Evolutionary conservation across 35 echinoderm and acorn worm genomes (phyloP), one percentile per base, ranked within the genome.

Genomic region (Lytechinus pictus): DNA sequence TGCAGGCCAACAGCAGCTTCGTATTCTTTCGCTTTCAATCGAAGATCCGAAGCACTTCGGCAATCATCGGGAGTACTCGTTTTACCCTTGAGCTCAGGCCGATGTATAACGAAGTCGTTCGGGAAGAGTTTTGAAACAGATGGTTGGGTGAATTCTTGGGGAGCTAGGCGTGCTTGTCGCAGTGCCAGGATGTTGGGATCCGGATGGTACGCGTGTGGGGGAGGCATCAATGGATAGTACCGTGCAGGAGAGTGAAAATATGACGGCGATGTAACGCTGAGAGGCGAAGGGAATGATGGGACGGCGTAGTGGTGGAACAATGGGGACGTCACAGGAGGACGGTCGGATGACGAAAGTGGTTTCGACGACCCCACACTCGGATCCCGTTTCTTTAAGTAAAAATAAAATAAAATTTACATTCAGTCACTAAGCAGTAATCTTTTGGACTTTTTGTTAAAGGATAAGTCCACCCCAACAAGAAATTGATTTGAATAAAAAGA

Each of bases 141-240:
- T 6, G 52, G 52, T 54, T 57, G 52, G 27, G 21, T 27, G 9
- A 6, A 93, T 93, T 55, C 54, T 55, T 13, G 92, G 53, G 9
- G 21, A 93, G 92, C 52, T 57, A 93, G 21, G 92, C 10, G 55
- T 57, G 92, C 54, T 93, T 27, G 92, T 1, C 53, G 92, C 9
- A 93, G 52, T 57, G 92, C 92, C 92, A 93, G 92, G 92, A 93
- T 93, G 52, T 57, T 57, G 3, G 92, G 13, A 54, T 93, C 92
- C 13, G 52, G 52, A 57, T 93, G 53, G 3, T 57, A 55, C 27
- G 52, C n/a, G 52, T 93, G 92, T 57, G 92, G 27, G 9, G 92
- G 52, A 27, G 92, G 92, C 92, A 93, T 54, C n/a, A 54, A 10
- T 8, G 52, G 92, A 12, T 55, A 93, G 92, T 93, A 57, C 92